Base-by-base conservation (phyloP, 2,797 vertebrate genomes). In the Sebastes trivittatus region DNA sequence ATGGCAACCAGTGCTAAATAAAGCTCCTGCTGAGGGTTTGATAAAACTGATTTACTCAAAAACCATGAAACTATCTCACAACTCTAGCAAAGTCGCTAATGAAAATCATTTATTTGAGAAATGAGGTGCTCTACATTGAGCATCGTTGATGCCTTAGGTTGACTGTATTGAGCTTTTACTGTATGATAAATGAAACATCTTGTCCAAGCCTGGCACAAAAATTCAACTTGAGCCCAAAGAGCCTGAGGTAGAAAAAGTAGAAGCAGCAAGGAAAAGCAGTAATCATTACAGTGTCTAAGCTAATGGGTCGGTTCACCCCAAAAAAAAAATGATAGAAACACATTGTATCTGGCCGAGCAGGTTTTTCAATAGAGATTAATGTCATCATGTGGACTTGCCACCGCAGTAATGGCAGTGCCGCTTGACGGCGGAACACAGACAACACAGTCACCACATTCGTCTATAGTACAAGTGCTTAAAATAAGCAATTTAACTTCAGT, bases 11-110 rank as follows among this genome's bases (percentile, higher is more conserved):
- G n/a, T 9, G 60, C 23, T 79, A 6, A 34, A 25, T 11, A 62
- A 80, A 58, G 72, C 72, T 73, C 69, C 65, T 30, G 22, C 67
- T 64, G 18, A 64, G 10, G 34, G 7, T 67, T 60, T 49, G 23
- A 2, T 4, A 22, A 54, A 54, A 52, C 8, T 52, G 4, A 62
- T 54, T 14, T n/a, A n/a, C 3, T 38, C 25, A 22, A 27, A 38
- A 23, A 16, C 1, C 23, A 20, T n/a, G 5, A 46, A 59, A 42
- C n/a, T 10, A 9, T 42, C 54, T 49, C 55, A 73, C 32, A 69
- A 38, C 38, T 34, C 6, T 5, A 34, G 38, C 27, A 38, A 18
- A 25, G 46, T 3, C 20, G 29, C 14, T 22, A 1, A 52, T 66
- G 14, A 16, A 56, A 63, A 52, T 30, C 1, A 1, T 22, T 59